Evolutionary conservation across 2,888 invertebrate genomes (phyloP).

Genomic region (Junonia oenone): DNA sequence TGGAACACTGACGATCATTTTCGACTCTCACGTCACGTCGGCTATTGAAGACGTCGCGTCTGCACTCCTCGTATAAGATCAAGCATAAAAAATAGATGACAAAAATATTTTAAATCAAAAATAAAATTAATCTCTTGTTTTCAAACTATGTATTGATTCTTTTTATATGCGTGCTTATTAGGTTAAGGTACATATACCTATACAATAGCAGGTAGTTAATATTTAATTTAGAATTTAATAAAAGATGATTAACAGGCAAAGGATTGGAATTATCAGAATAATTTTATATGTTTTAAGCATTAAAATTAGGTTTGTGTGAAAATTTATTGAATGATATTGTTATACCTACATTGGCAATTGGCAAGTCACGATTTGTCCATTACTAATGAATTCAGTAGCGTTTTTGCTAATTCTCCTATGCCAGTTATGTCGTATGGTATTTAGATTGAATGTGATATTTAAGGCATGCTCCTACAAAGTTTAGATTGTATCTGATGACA

Average conservation of each 20-base stretch:
- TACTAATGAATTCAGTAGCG: background rate
- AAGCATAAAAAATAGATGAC: background rate
- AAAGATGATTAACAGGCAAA: too few species aligned
- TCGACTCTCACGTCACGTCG: conserved; percentile 7
- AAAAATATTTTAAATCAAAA: too few species aligned
- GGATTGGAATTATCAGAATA: too few species aligned
- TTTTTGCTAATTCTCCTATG: background rate
- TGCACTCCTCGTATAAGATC: background rate
- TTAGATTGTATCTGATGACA: conserved; percentile 14
- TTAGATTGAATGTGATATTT: conserved; percentile 1
- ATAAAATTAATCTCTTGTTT: too few species aligned
- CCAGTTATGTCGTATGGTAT: background rate
- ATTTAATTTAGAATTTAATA: too few species aligned
- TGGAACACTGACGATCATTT: conserved; percentile 23
- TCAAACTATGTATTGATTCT: too few species aligned
- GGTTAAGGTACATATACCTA: too few species aligned
- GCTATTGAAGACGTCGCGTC: background rate
- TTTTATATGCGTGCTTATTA: too few species aligned
- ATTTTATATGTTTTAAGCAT: too few species aligned
- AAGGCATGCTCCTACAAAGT: conserved; percentile 4
- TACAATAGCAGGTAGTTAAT: too few species aligned
- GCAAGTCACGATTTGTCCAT: background rate
- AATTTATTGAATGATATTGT: too few species aligned
- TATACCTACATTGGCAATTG: background rate
- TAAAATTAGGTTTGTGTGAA: too few species aligned